phyloP scores from a whole-genome alignment of 2,113 vertebrate species.

The Myotis davidii region DNA sequence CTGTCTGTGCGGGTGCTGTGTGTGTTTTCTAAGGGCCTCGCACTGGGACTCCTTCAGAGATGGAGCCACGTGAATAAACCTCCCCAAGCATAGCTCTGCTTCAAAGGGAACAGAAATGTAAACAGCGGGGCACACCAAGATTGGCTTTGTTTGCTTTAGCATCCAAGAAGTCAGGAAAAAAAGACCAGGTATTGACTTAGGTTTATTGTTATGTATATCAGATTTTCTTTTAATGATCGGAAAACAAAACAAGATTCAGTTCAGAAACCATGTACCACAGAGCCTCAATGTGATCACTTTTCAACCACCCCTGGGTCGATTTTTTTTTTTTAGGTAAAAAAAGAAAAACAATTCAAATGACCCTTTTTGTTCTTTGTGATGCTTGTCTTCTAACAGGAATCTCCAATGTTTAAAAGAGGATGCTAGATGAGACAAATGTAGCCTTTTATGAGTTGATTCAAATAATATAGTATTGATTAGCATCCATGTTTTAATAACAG shows the following conservation, averaged over 20 bases:
- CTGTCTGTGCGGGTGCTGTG: background rate
- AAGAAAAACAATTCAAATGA: background rate
- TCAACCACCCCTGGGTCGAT: background rate
- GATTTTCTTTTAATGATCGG: conserved; percentile 18
- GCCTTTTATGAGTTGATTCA: background rate
- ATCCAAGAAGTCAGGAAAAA: conserved; percentile 30
- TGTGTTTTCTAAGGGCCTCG: background rate
- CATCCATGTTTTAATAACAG: background rate
- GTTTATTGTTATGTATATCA: background rate
- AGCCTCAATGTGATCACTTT: background rate
- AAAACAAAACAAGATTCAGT: conserved; percentile 26
- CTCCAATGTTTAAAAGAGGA: background rate
- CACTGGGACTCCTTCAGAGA: background rate
- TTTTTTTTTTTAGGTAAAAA: background rate
- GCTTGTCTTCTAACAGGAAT: background rate
- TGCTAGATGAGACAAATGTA: background rate
- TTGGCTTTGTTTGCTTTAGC: conserved; percentile 35
- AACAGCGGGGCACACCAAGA: background rate
- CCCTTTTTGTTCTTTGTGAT: background rate
- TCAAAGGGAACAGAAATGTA: conserved; percentile 49
- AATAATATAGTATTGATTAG: background rate
- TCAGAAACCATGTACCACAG: background rate
- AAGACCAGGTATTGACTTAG: conserved; percentile 42
- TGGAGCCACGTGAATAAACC: background rate
- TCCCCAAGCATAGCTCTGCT: background rate